Percentiles rank a stretch among this genome's conserved stretches.
phyloP scores from a whole-genome alignment of 2,113 vertebrate species.

The Paraplagusia blochii region DNA sequence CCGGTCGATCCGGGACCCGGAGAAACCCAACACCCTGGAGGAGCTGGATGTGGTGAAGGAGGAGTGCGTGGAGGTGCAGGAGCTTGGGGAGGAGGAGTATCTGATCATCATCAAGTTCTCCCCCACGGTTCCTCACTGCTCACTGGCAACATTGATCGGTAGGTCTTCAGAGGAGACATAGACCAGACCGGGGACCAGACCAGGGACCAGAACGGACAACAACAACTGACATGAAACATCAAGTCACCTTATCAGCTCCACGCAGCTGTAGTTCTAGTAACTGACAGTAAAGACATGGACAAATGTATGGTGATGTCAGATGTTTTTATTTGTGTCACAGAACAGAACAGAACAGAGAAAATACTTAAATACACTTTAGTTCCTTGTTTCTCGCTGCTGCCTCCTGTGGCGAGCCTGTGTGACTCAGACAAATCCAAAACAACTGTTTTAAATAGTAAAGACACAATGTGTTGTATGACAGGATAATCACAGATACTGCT shows the following conservation, averaged over 20 bases:
- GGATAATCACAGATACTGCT: too few species aligned
- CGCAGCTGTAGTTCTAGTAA: background rate
- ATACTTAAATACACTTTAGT: too few species aligned
- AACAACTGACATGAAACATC: too few species aligned
- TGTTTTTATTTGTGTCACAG: too few species aligned
- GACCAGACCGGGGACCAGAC: too few species aligned
- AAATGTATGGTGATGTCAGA: background rate
- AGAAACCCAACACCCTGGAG: slow-evolving; percentile 94
- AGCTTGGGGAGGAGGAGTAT: slow-evolving; percentile 84
- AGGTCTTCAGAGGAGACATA: background rate
- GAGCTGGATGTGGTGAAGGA: slow-evolving; percentile 96
- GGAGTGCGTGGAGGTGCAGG: slow-evolving; percentile 87
- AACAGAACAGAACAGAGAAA: too few species aligned
- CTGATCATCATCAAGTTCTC: slow-evolving; percentile 92
- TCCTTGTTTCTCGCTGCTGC: too few species aligned
- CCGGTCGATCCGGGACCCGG: slow-evolving; percentile 92
- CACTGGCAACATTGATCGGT: slow-evolving; percentile 96
- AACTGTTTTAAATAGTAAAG: too few species aligned
- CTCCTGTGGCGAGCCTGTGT: too few species aligned
- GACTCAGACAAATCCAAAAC: too few species aligned
- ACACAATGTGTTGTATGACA: too few species aligned
- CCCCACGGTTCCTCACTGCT: slow-evolving; percentile 96
- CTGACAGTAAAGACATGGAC: background rate
- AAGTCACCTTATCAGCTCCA: background rate
- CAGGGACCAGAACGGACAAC: too few species aligned